Evolutionary conservation across 2,797 vertebrate genomes (phyloP).

Genomic region (Erithacus rubecula): DNA sequence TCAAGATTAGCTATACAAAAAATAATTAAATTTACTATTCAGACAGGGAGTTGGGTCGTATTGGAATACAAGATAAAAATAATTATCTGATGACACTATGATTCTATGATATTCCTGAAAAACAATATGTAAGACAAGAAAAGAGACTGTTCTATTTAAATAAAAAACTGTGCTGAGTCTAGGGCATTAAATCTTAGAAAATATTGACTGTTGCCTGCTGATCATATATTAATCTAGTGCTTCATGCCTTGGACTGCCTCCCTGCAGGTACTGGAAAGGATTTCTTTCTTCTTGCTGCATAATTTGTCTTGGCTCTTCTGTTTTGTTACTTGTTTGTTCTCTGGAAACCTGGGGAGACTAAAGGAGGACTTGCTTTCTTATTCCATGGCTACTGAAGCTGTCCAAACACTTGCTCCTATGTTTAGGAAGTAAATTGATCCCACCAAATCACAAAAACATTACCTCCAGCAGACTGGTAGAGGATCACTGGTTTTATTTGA

Average conservation of each 20-base stretch:
- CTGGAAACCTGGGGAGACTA: background rate
- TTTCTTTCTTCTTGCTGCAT: background rate
- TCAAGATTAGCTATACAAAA: background rate
- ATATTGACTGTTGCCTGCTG: background rate
- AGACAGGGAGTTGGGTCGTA: background rate
- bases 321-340: background rate
- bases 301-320: background rate
- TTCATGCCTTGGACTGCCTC: background rate
- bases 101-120: background rate
- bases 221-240: background rate
- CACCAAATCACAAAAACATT: background rate
- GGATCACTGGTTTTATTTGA: background rate
- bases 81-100: background rate
- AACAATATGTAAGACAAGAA: background rate
- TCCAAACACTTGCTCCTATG: background rate
- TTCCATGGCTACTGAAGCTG: background rate
- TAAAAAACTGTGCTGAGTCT: background rate
- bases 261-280: background rate
- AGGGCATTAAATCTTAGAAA: background rate
- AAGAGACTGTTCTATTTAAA: background rate
- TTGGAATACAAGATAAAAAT: background rate
- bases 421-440: background rate
- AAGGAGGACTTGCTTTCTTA: background rate
- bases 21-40: background rate
- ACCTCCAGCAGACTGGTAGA: background rate